phyloP scores from a whole-genome alignment of 2,113 vertebrate genomes.

The Philantomba maxwellii region DNA sequence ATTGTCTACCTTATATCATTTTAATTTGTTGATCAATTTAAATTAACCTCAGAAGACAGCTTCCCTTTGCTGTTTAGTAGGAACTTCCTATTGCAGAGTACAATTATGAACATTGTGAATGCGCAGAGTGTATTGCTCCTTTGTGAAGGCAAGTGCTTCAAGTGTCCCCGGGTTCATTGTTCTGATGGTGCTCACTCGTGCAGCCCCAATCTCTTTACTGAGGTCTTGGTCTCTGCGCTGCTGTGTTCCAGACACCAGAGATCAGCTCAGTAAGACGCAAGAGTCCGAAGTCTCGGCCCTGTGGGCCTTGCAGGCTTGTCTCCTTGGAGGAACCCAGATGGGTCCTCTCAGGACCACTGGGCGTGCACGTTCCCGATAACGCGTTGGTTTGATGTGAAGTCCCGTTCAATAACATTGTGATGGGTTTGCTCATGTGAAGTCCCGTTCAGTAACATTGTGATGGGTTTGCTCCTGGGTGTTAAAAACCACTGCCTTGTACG shows the following conservation, averaged over 20 bases:
- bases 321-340: not conserved
- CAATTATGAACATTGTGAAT: not conserved
- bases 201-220: not conserved
- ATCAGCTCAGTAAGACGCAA: not conserved
- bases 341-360: not conserved
- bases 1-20: not conserved
- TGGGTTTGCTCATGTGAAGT: slow-evolving; percentile 3
- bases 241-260: not conserved
- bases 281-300: not conserved
- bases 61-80: not conserved
- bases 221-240: not conserved
- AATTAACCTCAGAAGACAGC: not conserved
- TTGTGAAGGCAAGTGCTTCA: not conserved
- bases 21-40: not conserved
- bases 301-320: not conserved
- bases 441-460: not conserved
- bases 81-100: not conserved
- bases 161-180: not conserved
- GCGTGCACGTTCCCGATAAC: not conserved
- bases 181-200: not conserved
- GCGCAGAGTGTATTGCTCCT: not conserved
- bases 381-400: not conserved
- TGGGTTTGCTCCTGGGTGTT: not conserved
- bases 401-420: not conserved
- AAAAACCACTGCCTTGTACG: not conserved